phyloP scores from a whole-genome alignment of 2,113 vertebrate species.

The Ceyx cyanopectus region DNA sequence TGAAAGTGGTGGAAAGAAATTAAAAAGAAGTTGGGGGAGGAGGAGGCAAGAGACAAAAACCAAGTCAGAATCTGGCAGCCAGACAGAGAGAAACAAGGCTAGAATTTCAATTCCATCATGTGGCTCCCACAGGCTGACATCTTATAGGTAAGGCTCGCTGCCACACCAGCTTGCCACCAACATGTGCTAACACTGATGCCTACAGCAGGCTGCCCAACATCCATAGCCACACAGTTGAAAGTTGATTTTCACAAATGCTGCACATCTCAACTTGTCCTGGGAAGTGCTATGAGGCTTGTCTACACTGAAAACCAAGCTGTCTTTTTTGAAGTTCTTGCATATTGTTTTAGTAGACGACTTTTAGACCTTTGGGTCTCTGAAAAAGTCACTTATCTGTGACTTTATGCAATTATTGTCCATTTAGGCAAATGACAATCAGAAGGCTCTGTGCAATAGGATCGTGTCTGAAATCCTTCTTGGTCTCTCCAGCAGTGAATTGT shows the following conservation, averaged over 20 bases:
- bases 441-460: neutral
- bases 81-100: neutral
- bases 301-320: neutral
- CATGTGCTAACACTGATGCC: neutral
- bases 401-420: slow-evolving; percentile 13
- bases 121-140: neutral
- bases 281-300: neutral
- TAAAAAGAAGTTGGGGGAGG: slow-evolving; percentile 42
- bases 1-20: slow-evolving; percentile 48
- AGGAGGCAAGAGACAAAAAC: slow-evolving; percentile 22
- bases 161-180: neutral
- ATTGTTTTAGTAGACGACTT: neutral
- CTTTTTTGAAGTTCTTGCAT: neutral
- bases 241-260: neutral
- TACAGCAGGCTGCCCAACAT: neutral
- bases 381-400: neutral
- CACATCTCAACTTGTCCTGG: neutral
- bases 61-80: slow-evolving; percentile 40
- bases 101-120: slow-evolving; percentile 24
- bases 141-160: neutral
- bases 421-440: slow-evolving; percentile 9
- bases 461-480: slow-evolving; percentile 22
- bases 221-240: neutral
- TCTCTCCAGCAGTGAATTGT: slow-evolving; percentile 4
- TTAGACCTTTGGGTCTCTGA: neutral